Evolutionary conservation across 2,888 invertebrate species (phyloP).

Genomic region (Watsonalla cultraria): DNA sequence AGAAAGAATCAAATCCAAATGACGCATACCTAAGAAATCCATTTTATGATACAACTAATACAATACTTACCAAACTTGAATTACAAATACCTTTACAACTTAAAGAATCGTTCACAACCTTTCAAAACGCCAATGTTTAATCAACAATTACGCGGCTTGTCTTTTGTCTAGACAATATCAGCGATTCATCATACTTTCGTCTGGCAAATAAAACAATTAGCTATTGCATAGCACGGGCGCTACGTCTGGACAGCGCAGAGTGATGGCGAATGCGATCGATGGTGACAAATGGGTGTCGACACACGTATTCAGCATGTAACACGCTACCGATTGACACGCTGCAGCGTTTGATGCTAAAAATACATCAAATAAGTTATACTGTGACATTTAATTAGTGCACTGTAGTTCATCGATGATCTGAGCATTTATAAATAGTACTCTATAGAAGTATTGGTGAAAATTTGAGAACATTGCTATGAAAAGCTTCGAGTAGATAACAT

Average conservation of each 20-base stretch:
- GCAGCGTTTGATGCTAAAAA: slow-evolving; percentile 1
- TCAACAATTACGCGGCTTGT: no score
- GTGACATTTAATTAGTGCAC: neutral
- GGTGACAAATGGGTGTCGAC: slow-evolving; percentile 69
- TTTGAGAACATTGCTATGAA: no score
- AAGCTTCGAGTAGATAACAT: no score
- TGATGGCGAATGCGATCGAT: slow-evolving; percentile 56
- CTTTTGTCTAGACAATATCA: slow-evolving; percentile 8
- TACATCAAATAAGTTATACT: neutral
- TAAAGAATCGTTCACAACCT: no score
- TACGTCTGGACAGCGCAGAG: slow-evolving; percentile 35
- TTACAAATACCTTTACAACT: no score
- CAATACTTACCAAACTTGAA: no score
- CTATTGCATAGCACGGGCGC: slow-evolving; percentile 22
- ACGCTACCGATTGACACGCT: slow-evolving; percentile 19
- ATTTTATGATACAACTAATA: no score
- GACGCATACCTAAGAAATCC: no score
- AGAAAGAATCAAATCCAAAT: no score
- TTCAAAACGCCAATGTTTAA: no score
- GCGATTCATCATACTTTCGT: slow-evolving; percentile 30
- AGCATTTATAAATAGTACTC: no score
- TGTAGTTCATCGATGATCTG: neutral
- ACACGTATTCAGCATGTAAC: slow-evolving; percentile 25
- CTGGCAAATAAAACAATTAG: slow-evolving; percentile 34
- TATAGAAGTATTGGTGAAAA: no score